Percentiles rank a stretch among this genome's conserved stretches.
phyloP scores from a whole-genome alignment of 2,888 invertebrate genomes.

The Caenorhabditis sulstoni region DNA sequence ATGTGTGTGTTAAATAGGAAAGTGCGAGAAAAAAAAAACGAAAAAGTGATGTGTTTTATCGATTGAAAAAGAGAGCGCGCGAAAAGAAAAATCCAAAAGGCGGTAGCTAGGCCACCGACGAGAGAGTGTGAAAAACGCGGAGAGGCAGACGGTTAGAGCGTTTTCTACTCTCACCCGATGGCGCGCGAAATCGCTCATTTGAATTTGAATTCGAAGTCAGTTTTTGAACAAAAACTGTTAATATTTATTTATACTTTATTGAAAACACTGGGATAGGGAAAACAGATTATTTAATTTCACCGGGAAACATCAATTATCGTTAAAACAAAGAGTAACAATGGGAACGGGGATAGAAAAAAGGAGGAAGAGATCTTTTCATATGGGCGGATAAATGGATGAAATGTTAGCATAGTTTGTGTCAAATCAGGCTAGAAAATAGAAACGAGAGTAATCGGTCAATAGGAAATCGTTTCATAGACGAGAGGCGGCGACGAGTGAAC shows the following conservation, averaged over 20 bases:
- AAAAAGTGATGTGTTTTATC: too few relatives aligned
- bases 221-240: too few relatives aligned
- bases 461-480: slow-evolving; percentile 39
- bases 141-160: too few relatives aligned
- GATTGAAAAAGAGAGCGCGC: too few relatives aligned
- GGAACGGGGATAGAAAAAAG: not conserved
- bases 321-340: not conserved
- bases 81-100: too few relatives aligned
- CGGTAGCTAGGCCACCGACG: too few relatives aligned
- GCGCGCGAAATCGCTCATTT: too few relatives aligned
- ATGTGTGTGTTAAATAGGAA: too few relatives aligned
- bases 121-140: too few relatives aligned
- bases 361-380: slow-evolving; percentile 12
- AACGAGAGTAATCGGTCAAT: slow-evolving; percentile 6
- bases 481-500: slow-evolving; percentile 40
- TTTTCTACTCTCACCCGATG: too few relatives aligned
- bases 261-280: slow-evolving; percentile 5
- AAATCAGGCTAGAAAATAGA: not conserved
- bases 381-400: not conserved
- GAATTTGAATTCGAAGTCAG: too few relatives aligned
- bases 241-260: slow-evolving; percentile 1
- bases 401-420: not conserved
- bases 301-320: slow-evolving; percentile 47
- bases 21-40: too few relatives aligned
- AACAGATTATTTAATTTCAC: slow-evolving; percentile 29